A percentile compares a stretch with the other conserved stretches of the same genome.
Conservation (phyloP, 2,888 invertebrate species). For the Busseola fusca region DNA sequence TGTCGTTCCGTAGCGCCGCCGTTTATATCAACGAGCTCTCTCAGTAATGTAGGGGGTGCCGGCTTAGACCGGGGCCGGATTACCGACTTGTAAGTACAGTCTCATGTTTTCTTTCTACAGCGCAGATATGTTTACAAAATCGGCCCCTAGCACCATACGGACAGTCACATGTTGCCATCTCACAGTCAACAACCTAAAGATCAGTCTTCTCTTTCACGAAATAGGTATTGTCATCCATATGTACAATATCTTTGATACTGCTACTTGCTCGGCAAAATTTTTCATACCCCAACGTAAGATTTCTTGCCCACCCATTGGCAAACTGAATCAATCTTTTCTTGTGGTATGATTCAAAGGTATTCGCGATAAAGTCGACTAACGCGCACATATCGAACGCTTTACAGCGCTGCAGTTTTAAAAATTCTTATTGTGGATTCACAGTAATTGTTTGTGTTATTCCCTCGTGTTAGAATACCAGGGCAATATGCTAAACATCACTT, state of each 20-base stretch:
- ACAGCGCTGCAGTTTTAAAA: conserved; percentile 21
- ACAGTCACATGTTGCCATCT: conserved; percentile 37
- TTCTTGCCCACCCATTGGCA: conserved; percentile 40
- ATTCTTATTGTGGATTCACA: conserved; percentile 38
- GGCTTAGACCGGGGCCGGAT: no score
- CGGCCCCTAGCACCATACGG: conserved; percentile 30
- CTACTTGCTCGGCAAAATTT: no score
- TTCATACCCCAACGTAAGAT: conserved; percentile 8
- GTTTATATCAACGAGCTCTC: no score
- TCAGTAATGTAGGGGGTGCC: no score
- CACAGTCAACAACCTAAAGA: conserved; percentile 22
- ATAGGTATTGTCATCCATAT: conserved; percentile 38
- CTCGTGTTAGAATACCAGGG: conserved; percentile 34
- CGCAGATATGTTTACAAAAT: conserved; percentile 41
- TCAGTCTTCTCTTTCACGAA: conserved; percentile 33
- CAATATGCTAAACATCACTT: conserved; percentile 36
- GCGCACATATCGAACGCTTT: conserved; percentile 57
- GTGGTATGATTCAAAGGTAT: conserved; percentile 43
- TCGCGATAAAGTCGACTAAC: conserved; percentile 40
- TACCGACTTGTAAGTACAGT: conserved; percentile 29
- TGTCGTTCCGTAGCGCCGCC: no score
- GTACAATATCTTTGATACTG: conserved; percentile 15
- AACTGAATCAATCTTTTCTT: conserved; percentile 46
- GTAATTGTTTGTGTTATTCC: conserved; percentile 33
- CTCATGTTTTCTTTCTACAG: conserved; percentile 35